These are phyloP conservation scores for Disparrhopalites patrizii DNA, from an alignment of 2,888 invertebrate species.

Conservation along the genomic window DNA sequence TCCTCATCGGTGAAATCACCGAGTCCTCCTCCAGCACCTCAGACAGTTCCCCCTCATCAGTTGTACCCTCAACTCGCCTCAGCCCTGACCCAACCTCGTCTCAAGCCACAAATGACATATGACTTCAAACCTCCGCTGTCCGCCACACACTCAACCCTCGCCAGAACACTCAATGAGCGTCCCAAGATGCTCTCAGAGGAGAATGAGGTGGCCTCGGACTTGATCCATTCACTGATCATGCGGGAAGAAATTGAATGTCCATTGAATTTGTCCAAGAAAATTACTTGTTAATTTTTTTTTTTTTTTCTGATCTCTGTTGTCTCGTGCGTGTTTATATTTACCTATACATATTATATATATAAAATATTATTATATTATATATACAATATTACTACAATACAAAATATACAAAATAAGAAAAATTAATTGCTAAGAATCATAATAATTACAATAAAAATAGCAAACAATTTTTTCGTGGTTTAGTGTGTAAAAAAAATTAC, in stretches of 20 bases:
- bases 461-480: slow-evolving; percentile 32
- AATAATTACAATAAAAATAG: slow-evolving; percentile 28
- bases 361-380: too few relatives aligned
- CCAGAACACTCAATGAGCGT: slow-evolving; percentile 86
- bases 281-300: slow-evolving; percentile 36
- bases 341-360: slow-evolving; percentile 20
- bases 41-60: slow-evolving; percentile 51
- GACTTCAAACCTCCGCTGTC: slow-evolving; percentile 24
- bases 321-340: slow-evolving; percentile 33
- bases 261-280: slow-evolving; percentile 38
- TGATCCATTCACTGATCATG: slow-evolving; percentile 89
- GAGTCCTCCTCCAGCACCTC: slow-evolving; percentile 56
- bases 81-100: slow-evolving; percentile 55
- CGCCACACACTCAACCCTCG: slow-evolving; percentile 65
- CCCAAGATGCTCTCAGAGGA: slow-evolving; percentile 83
- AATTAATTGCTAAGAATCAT: too few relatives aligned
- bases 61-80: slow-evolving; percentile 50
- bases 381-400: too few relatives aligned
- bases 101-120: slow-evolving; percentile 24
- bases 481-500: slow-evolving; percentile 25
- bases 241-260: slow-evolving; percentile 54
- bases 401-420: slow-evolving; percentile 12
- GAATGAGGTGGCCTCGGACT: slow-evolving; percentile 85
- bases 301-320: slow-evolving; percentile 35
- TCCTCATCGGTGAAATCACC: slow-evolving; percentile 44